Evolutionary conservation across 2,113 vertebrate species (phyloP).

Genomic region (Perca schrenkii): DNA sequence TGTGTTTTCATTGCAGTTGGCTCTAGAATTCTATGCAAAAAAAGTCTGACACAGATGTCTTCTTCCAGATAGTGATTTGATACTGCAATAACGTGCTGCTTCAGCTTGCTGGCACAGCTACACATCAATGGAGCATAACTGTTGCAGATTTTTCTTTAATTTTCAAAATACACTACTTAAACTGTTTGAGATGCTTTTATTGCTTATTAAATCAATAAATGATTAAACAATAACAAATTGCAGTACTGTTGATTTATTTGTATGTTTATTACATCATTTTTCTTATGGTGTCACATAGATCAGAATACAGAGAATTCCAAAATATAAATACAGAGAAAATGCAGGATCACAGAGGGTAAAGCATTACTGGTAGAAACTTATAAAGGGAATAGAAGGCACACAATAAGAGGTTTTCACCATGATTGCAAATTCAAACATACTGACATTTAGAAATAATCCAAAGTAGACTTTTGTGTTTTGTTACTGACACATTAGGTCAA

Average conservation of each 20-base stretch:
- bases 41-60: neutral
- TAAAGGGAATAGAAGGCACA: constrained; percentile 14
- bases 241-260: constrained; percentile 25
- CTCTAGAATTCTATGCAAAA: neutral
- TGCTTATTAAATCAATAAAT: neutral
- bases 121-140: no score
- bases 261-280: constrained; percentile 60
- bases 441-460: constrained; percentile 7
- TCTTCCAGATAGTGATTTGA: neutral
- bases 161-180: no score
- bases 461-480: neutral
- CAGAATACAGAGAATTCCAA: constrained; percentile 65
- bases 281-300: constrained; percentile 51
- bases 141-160: no score
- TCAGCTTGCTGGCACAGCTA: neutral
- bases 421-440: neutral
- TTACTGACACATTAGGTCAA: neutral
- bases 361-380: constrained; percentile 7
- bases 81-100: neutral
- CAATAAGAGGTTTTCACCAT: constrained; percentile 7
- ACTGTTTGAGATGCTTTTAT: neutral
- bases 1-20: neutral
- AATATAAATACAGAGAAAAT: constrained; percentile 74
- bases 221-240: neutral
- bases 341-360: constrained; percentile 33